Evolutionary conservation across 2,113 vertebrate genomes (phyloP), one percentile per base, ranked within the genome.

Genomic region (Notothenia rossii): DNA sequence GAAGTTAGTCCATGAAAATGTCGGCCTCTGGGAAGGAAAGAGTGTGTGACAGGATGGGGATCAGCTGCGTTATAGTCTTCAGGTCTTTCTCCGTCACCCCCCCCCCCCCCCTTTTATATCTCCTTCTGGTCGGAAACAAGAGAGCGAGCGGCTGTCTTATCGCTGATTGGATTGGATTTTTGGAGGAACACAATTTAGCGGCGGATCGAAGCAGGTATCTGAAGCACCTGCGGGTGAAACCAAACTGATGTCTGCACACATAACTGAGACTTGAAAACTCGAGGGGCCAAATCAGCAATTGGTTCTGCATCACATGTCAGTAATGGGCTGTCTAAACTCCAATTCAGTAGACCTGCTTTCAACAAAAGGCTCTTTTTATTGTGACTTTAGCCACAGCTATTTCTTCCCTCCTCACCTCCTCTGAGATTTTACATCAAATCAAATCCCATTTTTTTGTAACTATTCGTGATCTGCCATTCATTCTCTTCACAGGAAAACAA

Each of bases 101-200:
- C 29, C 2, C 25, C 25, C 25, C 25, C 29, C 29, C 25, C 25
- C 25, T 25, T 29, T 29, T 29, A 29, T 29, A 29, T 29, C 29
- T 29, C 29, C 5, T 36, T 36, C 36, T 36, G 36, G 51, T 83
- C 87, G 85, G 92, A 91, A 75, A 59, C 54, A 49, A 63, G 46
- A 83, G 59, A 62, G 15, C n/a, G 17, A 53, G 22, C 0, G 67
- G 68, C 53, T 36, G 87, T 88, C 90, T 87, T 66, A 76, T 85
- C 49, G 14, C 93, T 94, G 94, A 95, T 94, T 93, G 91, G 92
- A 89, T 94, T 95, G 93, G 95, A 96, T 95, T 66, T 72, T 82
- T 11, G 86, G 93, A 87, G 82, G 94, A 95, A 95, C 93, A 90
- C 95, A 96, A 96, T 97, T 29, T 95, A 86, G 81, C 68, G 8